Base-by-base conservation (phyloP, 2,888 invertebrate species). In the Marronus borbonicus region DNA sequence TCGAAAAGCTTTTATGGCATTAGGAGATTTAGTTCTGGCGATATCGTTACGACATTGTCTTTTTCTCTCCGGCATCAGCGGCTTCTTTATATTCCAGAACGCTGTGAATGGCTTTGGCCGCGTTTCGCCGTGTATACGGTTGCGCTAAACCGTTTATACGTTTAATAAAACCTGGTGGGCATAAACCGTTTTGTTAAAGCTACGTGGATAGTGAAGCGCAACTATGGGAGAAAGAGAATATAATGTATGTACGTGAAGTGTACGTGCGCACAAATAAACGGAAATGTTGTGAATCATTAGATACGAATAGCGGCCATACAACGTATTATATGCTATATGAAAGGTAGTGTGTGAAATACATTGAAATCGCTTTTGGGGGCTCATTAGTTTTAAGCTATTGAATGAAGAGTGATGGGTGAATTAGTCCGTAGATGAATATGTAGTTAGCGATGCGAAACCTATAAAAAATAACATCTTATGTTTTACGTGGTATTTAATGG, bases 281-380 rank as follows among this genome's bases (percentile, higher is more conserved):
- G 65, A 66, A 66, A 66, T 49, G 65, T 36, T 65, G 44, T 66
- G 44, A 66, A 66, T 66, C 65, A 66, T 66, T 66, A 66, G 65
- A 44, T 17, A 39, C 65, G 17, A 20, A 66, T 20, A 55, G 55
- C 20, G 20, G 7, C 17, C 55, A 24, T 66, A 44, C 20, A 66
- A 2, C 36, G 12, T 3, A n/a, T 62, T 62, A 62, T 66, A 20
- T 17, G 65, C 39, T 39, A 20, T 24, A 44, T 12, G 10, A 44
- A 39, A 39, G 39, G 65, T 39, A 17, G 44, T 66, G 65, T 66
- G 65, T 66, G 65, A 39, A 66, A 66, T 44, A 44, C 39, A 66
- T 66, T 66, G 65, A 66, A 66, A 44, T 66, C 65, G 39, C 20
- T 44, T 66, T 66, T 20, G 39, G 39, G 44, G 44, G 17, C 65